These are phyloP conservation scores for Orycteropus afer DNA, from an alignment of 2,113 vertebrate genomes.

Conservation along the genomic window DNA sequence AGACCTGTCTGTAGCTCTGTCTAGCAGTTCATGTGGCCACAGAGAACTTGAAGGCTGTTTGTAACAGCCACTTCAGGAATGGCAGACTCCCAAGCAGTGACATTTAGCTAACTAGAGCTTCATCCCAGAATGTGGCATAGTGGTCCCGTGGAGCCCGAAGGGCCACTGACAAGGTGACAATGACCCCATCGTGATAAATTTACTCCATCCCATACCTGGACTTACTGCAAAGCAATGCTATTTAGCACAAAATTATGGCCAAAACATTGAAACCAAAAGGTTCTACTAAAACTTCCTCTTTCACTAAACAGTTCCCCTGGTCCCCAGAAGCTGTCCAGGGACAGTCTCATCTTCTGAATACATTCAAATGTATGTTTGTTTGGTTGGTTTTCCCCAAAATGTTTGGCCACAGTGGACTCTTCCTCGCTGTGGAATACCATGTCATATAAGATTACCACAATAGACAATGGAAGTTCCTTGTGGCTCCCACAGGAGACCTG, in stretches of 20 bases:
- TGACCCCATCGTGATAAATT: neutral
- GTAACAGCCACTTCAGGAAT: no score
- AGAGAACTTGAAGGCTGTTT: neutral
- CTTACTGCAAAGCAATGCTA: neutral
- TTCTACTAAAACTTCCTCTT: neutral
- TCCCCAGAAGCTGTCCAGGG: neutral
- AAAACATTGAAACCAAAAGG: neutral
- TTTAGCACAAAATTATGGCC: neutral
- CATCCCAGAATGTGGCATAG: neutral
- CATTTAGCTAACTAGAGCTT: neutral
- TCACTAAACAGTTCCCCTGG: neutral
- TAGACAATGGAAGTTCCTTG: neutral
- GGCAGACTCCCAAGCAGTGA: neutral
- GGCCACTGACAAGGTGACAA: neutral
- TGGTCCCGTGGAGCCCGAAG: neutral
- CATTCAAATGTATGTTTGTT: no score
- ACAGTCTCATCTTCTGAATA: neutral
- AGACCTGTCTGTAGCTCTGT: neutral
- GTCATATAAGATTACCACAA: neutral
- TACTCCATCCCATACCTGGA: neutral
- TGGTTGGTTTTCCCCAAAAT: conserved; percentile 31
- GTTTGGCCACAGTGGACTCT: neutral
- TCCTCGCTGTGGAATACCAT: neutral
- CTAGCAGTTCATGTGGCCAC: neutral
- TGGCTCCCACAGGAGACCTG: conserved; percentile 51